Evolutionary conservation across 2,797 vertebrate genomes (phyloP).

Genomic region (Platalea minor): DNA sequence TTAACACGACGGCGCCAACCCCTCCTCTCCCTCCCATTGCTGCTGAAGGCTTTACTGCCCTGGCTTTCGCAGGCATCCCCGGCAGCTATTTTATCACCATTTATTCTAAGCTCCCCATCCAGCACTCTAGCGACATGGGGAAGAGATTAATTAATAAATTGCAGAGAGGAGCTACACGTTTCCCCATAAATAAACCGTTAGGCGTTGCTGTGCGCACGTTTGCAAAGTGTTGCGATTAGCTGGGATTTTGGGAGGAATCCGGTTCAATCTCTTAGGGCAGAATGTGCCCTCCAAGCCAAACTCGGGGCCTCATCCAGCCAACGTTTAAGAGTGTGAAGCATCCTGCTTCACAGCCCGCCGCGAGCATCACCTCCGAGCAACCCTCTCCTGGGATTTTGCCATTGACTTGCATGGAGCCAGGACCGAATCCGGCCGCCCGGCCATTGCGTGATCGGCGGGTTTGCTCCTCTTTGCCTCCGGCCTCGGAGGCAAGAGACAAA

Average conservation of each 20-base stretch:
- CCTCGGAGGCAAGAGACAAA: constrained; percentile 2
- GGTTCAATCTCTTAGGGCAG: neutral
- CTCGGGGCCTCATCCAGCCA: neutral
- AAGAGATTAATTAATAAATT: neutral
- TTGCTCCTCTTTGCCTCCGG: constrained; percentile 7
- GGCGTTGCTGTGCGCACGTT: fast-evolving
- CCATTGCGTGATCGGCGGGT: neutral
- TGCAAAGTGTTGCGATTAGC: fast-evolving
- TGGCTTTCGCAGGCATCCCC: neutral
- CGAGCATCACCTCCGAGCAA: neutral
- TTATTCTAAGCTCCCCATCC: neutral
- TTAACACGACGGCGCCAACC: fast-evolving
- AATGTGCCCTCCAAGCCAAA: neutral
- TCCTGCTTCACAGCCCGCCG: neutral
- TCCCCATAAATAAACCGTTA: neutral
- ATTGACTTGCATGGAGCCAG: neutral
- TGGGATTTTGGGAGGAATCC: neutral
- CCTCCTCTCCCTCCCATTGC: neutral
- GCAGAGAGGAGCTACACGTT: fast-evolving
- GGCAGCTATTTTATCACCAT: fast-evolving
- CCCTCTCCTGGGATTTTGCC: neutral
- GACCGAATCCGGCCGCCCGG: neutral
- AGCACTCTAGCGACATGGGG: fast-evolving
- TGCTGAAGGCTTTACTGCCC: fast-evolving
- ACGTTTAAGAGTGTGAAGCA: neutral